Base-by-base conservation (phyloP, 2,888 invertebrate genomes). In the Plusia festucae region DNA sequence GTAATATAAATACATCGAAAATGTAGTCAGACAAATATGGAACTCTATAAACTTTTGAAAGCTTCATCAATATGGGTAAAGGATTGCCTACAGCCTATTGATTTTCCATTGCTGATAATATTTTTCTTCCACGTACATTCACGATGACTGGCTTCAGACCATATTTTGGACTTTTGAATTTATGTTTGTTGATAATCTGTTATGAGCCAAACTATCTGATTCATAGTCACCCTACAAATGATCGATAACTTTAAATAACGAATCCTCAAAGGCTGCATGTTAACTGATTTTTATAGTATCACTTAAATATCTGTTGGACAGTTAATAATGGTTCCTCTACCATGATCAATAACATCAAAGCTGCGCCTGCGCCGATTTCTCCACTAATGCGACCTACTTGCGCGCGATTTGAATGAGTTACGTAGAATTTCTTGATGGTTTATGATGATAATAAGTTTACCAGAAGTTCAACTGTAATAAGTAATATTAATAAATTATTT, bases 291-390 rank as follows among this genome's bases (percentile, higher is more conserved):
- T 20, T 49, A 49, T 49, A 49, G 46, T 13, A 49, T 18, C 20
- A 20, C 46, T 40, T 49, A 49, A 20, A 49, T 18, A 9, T 16
- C 16, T 30, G 4, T 0, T 18, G 16, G 24, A 27, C 24, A 24
- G 7, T 46, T 22, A 57, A 13, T 30, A 15, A 60, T 72, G 72
- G 78, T 52, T 9, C 9, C 24, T 46, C 62, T 75, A 81, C 27
- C 11, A 2, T 69, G 74, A 82, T 79, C 71, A 65, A 79, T 79
- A 64, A 67, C 80, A 74, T 65, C 80, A 76, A 82, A 79, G 64
- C 34, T 54, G 67, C 62, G 76, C 53, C 22, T 9, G 65, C 61
- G 60, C 32, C 40, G 51, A 54, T 80, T 82, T 80, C 80, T 72
- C 82, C 52, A 56, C 79, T 81, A 79, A 81, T 54, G 30, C 65